Percentiles rank a stretch among this genome's conserved stretches.
phyloP scores from a whole-genome alignment of 2,888 invertebrate species.

The Drosophila antonietae region DNA sequence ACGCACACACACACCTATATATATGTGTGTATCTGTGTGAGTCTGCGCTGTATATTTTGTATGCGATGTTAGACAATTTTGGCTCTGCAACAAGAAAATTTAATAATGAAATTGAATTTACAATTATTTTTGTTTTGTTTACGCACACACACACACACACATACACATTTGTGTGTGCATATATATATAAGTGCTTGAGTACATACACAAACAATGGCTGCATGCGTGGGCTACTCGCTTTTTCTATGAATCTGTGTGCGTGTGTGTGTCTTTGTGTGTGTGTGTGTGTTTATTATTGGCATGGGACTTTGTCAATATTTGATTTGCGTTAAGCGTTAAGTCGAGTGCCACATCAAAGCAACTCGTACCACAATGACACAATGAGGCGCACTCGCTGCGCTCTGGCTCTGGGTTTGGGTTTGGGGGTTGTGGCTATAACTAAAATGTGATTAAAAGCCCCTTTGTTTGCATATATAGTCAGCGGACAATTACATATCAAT shows the following conservation, averaged over 20 bases:
- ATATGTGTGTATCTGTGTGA: too few relatives aligned
- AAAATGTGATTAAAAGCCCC: conserved; percentile 74
- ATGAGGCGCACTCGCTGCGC: not conserved
- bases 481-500: conserved; percentile 79
- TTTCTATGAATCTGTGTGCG: conserved; percentile 5
- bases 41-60: not conserved
- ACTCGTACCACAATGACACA: conserved; percentile 25
- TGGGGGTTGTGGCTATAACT: conserved; percentile 16
- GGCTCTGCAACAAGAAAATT: conserved; percentile 63
- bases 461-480: conserved; percentile 47
- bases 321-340: conserved; percentile 69
- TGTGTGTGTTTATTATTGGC: conserved; percentile 21
- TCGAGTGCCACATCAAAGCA: conserved; percentile 70
- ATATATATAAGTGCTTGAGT: conserved; percentile 38
- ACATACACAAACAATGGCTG: conserved; percentile 51
- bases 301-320: conserved; percentile 68
- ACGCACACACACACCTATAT: conserved; percentile 10
- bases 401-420: not conserved
- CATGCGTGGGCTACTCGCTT: conserved; percentile 13
- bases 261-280: conserved; percentile 13
- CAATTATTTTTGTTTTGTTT: conserved; percentile 80
- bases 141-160: conserved; percentile 19
- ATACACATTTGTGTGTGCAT: conserved; percentile 8
- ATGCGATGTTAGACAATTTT: conserved; percentile 69
- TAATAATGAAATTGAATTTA: conserved; percentile 80